phyloP scores from a whole-genome alignment of 2,888 invertebrate species.

The Xestia ashworthii region DNA sequence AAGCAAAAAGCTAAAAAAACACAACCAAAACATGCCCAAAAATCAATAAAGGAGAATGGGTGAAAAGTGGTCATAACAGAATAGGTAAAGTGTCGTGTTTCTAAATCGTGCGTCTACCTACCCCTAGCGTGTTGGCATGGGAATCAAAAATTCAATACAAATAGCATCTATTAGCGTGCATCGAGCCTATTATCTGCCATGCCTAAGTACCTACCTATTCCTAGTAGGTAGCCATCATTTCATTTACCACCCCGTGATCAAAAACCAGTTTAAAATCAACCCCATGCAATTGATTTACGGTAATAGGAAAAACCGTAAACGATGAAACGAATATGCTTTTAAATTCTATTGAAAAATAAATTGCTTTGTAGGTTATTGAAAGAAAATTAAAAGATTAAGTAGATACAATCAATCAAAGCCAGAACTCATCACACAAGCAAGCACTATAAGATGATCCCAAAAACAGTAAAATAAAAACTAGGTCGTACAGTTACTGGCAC shows the following conservation, averaged over 20 bases:
- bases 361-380: background rate
- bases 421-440: conserved; percentile 9
- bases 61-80: conserved; percentile 9
- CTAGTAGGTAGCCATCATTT: conserved; percentile 25
- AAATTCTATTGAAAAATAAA: conserved; percentile 9
- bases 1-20: conserved; percentile 20
- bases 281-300: conserved; percentile 43
- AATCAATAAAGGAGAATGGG: background rate
- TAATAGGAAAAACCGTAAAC: conserved; percentile 15
- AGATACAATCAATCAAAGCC: background rate
- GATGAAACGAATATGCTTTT: conserved; percentile 16
- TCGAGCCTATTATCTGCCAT: conserved; percentile 46
- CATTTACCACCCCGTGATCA: conserved; percentile 44
- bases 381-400: conserved; percentile 5
- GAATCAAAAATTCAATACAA: conserved; percentile 53
- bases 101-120: conserved; percentile 39
- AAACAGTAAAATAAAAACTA: background rate
- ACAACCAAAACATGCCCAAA: conserved; percentile 31
- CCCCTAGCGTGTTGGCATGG: conserved; percentile 44
- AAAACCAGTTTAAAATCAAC: conserved; percentile 34
- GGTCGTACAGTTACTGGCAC: conserved; percentile 13
- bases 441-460: background rate
- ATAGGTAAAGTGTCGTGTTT: conserved; percentile 40
- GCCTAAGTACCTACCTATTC: conserved; percentile 34
- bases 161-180: conserved; percentile 53